phyloP scores from a whole-genome alignment of 2,113 vertebrate species.

The Stomatorhinus ivindoensis region DNA sequence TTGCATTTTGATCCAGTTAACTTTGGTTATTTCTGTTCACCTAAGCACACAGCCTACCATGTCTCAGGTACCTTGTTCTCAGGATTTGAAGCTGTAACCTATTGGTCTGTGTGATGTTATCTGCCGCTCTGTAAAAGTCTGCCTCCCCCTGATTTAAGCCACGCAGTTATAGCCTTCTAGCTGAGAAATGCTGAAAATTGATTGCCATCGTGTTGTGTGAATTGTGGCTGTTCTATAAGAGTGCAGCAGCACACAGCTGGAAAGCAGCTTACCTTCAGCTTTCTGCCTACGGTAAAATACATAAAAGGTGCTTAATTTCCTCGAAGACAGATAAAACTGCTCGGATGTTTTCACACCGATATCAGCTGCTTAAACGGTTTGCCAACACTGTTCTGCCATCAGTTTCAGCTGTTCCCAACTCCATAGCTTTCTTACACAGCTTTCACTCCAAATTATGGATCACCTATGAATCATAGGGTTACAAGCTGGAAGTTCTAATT shows the following conservation, averaged over 20 bases:
- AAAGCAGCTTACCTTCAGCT: not conserved
- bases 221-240: not conserved
- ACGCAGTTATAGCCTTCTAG: not conserved
- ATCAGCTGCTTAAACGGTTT: not conserved
- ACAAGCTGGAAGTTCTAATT: not conserved
- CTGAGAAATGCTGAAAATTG: not conserved
- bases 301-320: slow-evolving; percentile 4
- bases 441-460: not conserved
- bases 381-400: not conserved
- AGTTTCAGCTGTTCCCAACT: not conserved
- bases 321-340: not conserved
- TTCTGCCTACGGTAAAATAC: not conserved
- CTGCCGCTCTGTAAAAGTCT: not conserved
- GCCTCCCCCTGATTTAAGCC: not conserved
- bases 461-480: not conserved
- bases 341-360: not conserved
- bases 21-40: not conserved
- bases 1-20: not conserved
- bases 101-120: not conserved
- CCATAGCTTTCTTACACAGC: not conserved
- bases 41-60: not conserved
- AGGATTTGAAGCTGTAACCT: not conserved
- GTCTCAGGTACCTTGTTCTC: not conserved
- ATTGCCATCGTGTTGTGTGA: not conserved
- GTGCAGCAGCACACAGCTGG: not conserved